Evolutionary conservation across 2,888 invertebrate genomes (phyloP), one percentile per base, ranked within the genome.

Genomic region (Pheosia gnoma): DNA sequence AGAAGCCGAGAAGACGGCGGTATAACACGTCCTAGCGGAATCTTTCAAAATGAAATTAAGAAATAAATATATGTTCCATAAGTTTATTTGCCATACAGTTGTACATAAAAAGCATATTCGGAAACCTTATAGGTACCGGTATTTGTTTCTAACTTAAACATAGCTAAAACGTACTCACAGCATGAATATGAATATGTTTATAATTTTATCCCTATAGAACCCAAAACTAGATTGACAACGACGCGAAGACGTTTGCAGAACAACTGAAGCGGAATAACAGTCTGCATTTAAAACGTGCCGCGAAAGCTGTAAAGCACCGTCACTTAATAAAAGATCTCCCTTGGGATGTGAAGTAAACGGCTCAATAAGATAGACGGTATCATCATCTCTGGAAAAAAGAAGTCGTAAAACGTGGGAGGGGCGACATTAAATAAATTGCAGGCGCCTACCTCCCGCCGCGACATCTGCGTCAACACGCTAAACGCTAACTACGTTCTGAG

Each of bases 401-500:
- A 78, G 81, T 81, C 87, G 87, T 90, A 88, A 90, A 90, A 83
- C 80, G 85, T 83, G 81, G 89, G 88, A 80, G 86, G 83, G 77
- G 81, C 74, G 72, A 80, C 87, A 90, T 91, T 91, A 91, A 87
- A 91, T 91, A 92, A 91, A 91, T 92, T 89, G 88, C 87, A 84
- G 84, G 82, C 86, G 83, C 82, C 86, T 82, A 79, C 84, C 83
- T 69, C 80, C 81, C 75, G 81, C 74, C 72, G 84, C 79, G 87
- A 85, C 88, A 88, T 86, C 87, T 89, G 88, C 77, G 82, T 74
- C 76, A 71, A 74, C 72, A 72, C 70, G 75, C 79, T 81, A 79
- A 81, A 70, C 63, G 76, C 75, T 81, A 78, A 80, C 81, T 79
- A 77, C 70, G 66, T 62, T 67, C 58, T 59, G 58, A 60, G 60